Conservation (phyloP, 2,113 vertebrate species). For the Phylloscopus whistleri region DNA sequence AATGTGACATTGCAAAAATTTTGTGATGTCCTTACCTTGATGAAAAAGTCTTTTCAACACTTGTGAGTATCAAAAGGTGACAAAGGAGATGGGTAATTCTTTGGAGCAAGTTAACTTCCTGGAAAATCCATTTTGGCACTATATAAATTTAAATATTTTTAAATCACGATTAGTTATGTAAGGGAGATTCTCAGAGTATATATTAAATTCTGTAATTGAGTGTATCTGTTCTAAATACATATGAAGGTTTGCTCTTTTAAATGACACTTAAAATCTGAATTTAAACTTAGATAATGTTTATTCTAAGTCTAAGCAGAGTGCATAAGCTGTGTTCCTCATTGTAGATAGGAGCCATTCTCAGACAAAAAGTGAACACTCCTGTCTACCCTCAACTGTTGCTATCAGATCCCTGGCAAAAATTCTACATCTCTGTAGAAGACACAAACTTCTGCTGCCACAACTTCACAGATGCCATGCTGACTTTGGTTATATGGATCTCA, state of each 20-base stretch:
- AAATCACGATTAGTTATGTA: not conserved
- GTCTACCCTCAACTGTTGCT: not conserved
- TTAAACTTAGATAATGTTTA: not conserved
- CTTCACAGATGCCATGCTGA: not conserved
- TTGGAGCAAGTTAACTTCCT: not conserved
- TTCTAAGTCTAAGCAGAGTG: not conserved
- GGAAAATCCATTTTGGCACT: not conserved
- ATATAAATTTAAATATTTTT: not conserved
- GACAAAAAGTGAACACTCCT: not conserved
- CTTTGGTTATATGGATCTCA: not conserved
- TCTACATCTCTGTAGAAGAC: not conserved
- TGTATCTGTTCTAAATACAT: not conserved
- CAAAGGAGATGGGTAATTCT: not conserved
- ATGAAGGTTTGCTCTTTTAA: not conserved
- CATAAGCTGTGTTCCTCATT: not conserved
- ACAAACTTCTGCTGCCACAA: not conserved
- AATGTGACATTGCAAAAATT: not conserved
- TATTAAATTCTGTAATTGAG: not conserved
- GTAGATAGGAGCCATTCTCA: not conserved
- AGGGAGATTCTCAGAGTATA: not conserved
- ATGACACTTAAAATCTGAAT: not conserved
- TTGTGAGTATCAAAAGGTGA: not conserved
- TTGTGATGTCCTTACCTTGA: not conserved
- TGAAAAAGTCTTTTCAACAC: not conserved
- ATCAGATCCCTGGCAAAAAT: not conserved